Base-by-base conservation (phyloP, 1,140 invertebrate genomes). In the Diachasmimorpha longicaudata region DNA sequence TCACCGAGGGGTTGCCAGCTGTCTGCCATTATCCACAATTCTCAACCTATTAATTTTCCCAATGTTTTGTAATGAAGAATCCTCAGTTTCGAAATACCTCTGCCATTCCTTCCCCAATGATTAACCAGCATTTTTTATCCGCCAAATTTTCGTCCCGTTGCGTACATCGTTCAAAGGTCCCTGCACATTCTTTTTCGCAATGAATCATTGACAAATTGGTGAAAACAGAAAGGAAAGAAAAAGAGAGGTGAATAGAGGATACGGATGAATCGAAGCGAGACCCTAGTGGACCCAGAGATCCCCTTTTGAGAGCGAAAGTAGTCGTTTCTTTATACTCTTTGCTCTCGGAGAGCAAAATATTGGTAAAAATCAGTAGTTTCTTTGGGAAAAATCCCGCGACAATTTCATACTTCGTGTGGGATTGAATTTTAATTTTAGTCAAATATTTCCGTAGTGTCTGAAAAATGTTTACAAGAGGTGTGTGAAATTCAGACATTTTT, bases 251-350 rank as follows among this genome's bases (percentile, higher is more conserved):
- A 39, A 10, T n/a, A 68, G 66, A 68, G 66, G 66, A 68, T 68
- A 68, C 25, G 44, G 48, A 72, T 70, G 44, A 70, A 70, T 70
- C 68, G 44, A 70, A 70, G 68, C 68, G 68, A 48, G 37, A 70
- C 44, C 13, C 44, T 10, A 42, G 39, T 13, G 37, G 16, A 69
- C 13, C 8, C 36, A 39, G 25, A 10, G 46, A 48, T 72, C 36
- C 21, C 25, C 25, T 72, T 63, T 25, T 48, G 58, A 63, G 66
- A 72, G 66, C 66, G 71, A 72, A 72, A 72, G 71, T 39, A 68
- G 25, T 68, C 66, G 25, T 68, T 36, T 68, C 66, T 8, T 25
- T 6, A 8, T 68, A 39, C 36, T 68, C 39, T 31, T 37, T 68
- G 36, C 36, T 37, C 16, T 36, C 13, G 55, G 46, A 63, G 71